Base-by-base conservation (phyloP, 2,113 vertebrate genomes). In the Tor tambroides region DNA sequence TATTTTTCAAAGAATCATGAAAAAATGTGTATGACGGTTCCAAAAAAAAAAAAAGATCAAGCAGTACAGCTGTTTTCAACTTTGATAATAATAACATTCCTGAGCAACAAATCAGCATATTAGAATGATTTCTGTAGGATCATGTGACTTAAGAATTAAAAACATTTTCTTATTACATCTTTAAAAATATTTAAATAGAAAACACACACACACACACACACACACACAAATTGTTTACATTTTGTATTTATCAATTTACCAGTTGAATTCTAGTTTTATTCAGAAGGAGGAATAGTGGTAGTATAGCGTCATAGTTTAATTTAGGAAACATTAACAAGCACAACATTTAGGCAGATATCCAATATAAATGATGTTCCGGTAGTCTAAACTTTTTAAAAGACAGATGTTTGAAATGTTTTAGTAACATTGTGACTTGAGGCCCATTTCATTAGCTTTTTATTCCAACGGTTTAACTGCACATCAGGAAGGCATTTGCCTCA, bases 301-400 rank as follows among this genome's bases (percentile, higher is more conserved):
- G 15, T 8, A 35, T 32, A 69, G 8, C 19, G 30, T 69, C 15
- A 8, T 32, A 2, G 28, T 69, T 32, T 32, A 69, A 43, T 21
- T 71, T 19, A 69, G 30, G 30, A 69, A 69, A 69, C 30, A 71
- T 71, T 1, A 2, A 75, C 23, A 46, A 41, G 2, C 38, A 75
- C 72, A 35, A 75, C 38, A 15, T 26, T 51, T 41, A 61, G 84
- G 56, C 85, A 86, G 12, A 74, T 54, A n/a, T 87, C 83, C 83
- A 78, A 28, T 65, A 79, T 28, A 81, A 80, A 87, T 87, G 1
- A 67, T 83, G 56, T 76, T 61, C 69, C 32, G 15, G 14, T 38
- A 78, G 77, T 69, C 54, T 86, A 74, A 84, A 69, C 46, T 28
- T 75, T 78, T 79, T 26, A 46, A 46, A 46, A 71, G n/a, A 43